A percentile compares a stretch with the other conserved stretches of the same genome.
phyloP scores from a whole-genome alignment of 1,140 invertebrate species.

The Tetragnatha versicolor region DNA sequence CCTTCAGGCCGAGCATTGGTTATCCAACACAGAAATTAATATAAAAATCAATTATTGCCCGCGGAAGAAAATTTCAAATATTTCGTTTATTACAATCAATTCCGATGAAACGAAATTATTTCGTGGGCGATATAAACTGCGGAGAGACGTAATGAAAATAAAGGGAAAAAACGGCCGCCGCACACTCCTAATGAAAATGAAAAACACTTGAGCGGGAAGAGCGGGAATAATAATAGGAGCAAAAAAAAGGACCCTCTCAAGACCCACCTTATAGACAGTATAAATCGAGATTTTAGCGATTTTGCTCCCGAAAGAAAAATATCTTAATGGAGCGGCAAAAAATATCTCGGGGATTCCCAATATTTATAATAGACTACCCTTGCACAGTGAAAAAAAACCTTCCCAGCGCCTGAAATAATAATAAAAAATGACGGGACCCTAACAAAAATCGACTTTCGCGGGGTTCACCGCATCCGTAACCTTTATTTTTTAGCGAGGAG shows the following conservation, averaged over 20 bases:
- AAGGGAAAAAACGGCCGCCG: not conserved
- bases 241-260: no score
- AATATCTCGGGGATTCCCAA: not conserved
- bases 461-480: not conserved
- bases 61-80: not conserved
- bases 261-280: not conserved
- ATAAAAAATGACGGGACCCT: not conserved
- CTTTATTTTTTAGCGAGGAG: not conserved
- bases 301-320: not conserved
- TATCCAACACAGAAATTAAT: slow-evolving; percentile 1
- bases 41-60: slow-evolving; percentile 3
- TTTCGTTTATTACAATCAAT: slow-evolving; percentile 12
- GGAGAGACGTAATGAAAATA: not conserved
- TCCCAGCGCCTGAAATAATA: not conserved
- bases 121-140: not conserved
- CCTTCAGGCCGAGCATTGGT: not conserved
- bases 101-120: not conserved
- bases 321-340: no score
- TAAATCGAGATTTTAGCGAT: not conserved
- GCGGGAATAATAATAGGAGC: no score
- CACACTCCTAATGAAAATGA: slow-evolving; percentile 4
- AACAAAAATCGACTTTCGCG: no score
- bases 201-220: not conserved
- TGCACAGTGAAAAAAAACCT: not conserved
- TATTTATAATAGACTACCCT: slow-evolving; percentile 9